These are phyloP conservation scores for Dendrolimus houi DNA, from an alignment of 2,888 invertebrate species.

Conservation along the genomic window DNA sequence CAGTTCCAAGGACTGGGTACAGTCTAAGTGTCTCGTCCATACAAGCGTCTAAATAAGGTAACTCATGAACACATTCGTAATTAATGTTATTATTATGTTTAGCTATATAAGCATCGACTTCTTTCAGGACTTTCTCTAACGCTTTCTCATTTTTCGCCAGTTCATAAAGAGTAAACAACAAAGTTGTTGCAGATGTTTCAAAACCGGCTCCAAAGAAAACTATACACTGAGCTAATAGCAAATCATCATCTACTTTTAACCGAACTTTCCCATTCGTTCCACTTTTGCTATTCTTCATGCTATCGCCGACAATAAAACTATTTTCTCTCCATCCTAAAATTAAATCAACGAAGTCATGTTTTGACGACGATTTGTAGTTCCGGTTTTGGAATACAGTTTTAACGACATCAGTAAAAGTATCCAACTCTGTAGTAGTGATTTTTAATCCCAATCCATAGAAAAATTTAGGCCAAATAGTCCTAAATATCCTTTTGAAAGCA, in stretches of 20 bases:
- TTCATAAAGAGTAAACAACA: conserved; percentile 24
- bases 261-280: conserved; percentile 10
- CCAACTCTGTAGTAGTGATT: conserved; percentile 1
- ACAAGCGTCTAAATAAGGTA: conserved; percentile 30
- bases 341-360: conserved; percentile 17
- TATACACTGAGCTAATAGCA: conserved; percentile 62
- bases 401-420: conserved; percentile 3
- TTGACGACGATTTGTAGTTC: conserved; percentile 6
- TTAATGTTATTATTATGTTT: conserved; percentile 16
- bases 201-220: conserved; percentile 46
- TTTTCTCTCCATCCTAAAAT: conserved; percentile 10
- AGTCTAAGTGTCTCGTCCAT: conserved; percentile 27
- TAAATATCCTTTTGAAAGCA: conserved; percentile 1
- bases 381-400: conserved; percentile 5
- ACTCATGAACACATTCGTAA: conserved; percentile 26
- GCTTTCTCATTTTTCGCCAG: conserved; percentile 21
- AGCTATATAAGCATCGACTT: conserved; percentile 26
- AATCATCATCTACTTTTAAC: conserved; percentile 33
- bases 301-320: conserved; percentile 14
- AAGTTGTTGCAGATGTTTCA: conserved; percentile 27
- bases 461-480: conserved; percentile 7
- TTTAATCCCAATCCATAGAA: conserved; percentile 8
- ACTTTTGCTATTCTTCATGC: conserved; percentile 5
- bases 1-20: conserved; percentile 22
- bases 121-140: conserved; percentile 17